A percentile compares a stretch with the other conserved stretches of the same genome.
These are phyloP conservation scores for Drosophila sp. DNA, from an alignment of 1,140 invertebrate species.

Conservation along the genomic window DNA sequence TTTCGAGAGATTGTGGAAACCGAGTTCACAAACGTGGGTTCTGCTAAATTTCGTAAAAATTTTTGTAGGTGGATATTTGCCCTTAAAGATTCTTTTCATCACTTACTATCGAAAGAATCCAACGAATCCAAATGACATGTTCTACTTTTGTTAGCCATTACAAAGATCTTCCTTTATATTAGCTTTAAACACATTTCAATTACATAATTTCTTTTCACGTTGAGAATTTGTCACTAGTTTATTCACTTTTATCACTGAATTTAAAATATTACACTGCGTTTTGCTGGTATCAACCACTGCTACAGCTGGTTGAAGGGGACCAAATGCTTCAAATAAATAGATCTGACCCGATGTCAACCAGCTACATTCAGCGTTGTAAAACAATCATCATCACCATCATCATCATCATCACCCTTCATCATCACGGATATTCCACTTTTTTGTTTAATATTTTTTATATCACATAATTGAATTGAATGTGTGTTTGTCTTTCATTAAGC, in stretches of 20 bases:
- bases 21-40: no score
- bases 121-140: no score
- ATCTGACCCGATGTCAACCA: slow-evolving; percentile 83
- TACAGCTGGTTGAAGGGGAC: slow-evolving; percentile 83
- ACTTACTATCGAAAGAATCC: no score
- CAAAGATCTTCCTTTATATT: no score
- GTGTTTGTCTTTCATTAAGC: slow-evolving; percentile 71
- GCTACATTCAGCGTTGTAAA: slow-evolving; percentile 81
- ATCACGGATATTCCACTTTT: slow-evolving; percentile 6
- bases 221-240: no score
- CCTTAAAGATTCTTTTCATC: no score
- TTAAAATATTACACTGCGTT: slow-evolving; percentile 19
- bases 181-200: no score
- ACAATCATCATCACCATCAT: neutral
- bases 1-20: no score
- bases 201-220: no score
- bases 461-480: slow-evolving; percentile 39
- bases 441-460: slow-evolving; percentile 4
- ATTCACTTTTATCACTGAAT: neutral
- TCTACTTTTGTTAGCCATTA: no score
- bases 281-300: slow-evolving; percentile 78
- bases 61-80: no score
- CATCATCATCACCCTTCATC: neutral
- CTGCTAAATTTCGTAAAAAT: no score
- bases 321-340: slow-evolving; percentile 73